Evolutionary conservation across 2,113 vertebrate species (phyloP).

Genomic region (Chloroceryle aenea): DNA sequence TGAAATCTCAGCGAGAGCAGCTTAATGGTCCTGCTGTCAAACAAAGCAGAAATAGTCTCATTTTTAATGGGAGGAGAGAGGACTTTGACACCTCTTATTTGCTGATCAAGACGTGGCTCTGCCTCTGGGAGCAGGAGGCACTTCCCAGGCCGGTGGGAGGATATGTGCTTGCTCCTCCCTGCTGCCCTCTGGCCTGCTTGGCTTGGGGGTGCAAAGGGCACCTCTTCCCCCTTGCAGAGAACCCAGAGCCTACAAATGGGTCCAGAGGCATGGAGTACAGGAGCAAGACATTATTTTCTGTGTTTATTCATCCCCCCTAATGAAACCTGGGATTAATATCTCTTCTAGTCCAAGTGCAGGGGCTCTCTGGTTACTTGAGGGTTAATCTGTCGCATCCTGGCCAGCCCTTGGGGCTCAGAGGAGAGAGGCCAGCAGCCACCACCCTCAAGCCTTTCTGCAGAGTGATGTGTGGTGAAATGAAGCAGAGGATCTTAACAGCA

Average conservation of each 20-base stretch:
- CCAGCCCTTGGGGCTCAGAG: not conserved
- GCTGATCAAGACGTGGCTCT: not conserved
- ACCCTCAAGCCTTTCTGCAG: not conserved
- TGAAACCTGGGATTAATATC: not conserved
- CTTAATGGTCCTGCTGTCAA: not conserved
- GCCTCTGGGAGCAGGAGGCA: not conserved
- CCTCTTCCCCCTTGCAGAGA: no score
- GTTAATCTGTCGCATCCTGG: not conserved
- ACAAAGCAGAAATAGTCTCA: not conserved
- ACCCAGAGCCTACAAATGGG: not conserved
- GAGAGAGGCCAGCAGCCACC: not conserved
- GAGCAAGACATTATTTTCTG: not conserved
- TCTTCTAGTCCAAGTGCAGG: not conserved
- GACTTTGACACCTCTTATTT: not conserved
- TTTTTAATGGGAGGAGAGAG: rapidly evolving
- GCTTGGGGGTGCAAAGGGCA: not conserved
- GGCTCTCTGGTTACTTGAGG: not conserved
- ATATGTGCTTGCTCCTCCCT: not conserved
- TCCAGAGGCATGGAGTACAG: not conserved
- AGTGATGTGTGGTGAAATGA: not conserved
- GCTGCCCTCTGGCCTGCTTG: not conserved
- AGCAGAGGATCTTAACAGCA: not conserved
- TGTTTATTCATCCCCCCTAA: not conserved
- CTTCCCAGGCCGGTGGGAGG: not conserved
- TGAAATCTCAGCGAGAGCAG: not conserved